Conservation (phyloP, 1,140 invertebrate genomes). For the Danaus plexippus region DNA sequence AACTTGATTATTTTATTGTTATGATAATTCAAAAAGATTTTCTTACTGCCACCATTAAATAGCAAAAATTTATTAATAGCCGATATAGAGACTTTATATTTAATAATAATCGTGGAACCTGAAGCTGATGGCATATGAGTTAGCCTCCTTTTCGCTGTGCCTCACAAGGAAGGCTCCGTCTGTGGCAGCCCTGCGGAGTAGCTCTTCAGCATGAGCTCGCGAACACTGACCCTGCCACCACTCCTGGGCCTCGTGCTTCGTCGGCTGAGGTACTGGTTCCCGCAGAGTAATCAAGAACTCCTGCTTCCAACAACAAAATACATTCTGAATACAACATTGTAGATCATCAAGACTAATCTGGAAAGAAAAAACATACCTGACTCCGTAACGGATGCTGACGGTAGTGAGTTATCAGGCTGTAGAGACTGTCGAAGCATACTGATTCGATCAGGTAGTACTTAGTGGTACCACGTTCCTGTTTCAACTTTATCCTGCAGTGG, state of each 20-base stretch:
- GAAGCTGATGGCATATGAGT: slow-evolving; percentile 95
- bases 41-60: too few species aligned
- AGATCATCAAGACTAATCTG: neutral
- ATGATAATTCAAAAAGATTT: slow-evolving; percentile 20
- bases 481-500: slow-evolving; percentile 93
- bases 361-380: slow-evolving; percentile 70
- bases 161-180: slow-evolving; percentile 95
- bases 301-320: slow-evolving; percentile 34
- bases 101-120: slow-evolving; percentile 69
- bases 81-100: too few species aligned
- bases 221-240: slow-evolving; percentile 92
- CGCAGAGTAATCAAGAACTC: slow-evolving; percentile 90
- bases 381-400: slow-evolving; percentile 87
- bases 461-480: slow-evolving; percentile 89
- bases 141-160: slow-evolving; percentile 86
- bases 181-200: slow-evolving; percentile 83
- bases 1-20: slow-evolving; percentile 81
- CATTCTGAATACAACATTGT: neutral
- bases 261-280: slow-evolving; percentile 95
- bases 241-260: slow-evolving; percentile 93
- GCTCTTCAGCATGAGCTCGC: slow-evolving; percentile 87
- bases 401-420: slow-evolving; percentile 94
- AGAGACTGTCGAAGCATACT: slow-evolving; percentile 92
- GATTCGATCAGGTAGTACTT: slow-evolving; percentile 94
- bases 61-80: too few species aligned